A percentile compares a stretch with the other conserved stretches of the same genome.
These are phyloP conservation scores for Eufriesea mexicana DNA, from an alignment of 1,140 invertebrate species.

Conservation along the genomic window DNA sequence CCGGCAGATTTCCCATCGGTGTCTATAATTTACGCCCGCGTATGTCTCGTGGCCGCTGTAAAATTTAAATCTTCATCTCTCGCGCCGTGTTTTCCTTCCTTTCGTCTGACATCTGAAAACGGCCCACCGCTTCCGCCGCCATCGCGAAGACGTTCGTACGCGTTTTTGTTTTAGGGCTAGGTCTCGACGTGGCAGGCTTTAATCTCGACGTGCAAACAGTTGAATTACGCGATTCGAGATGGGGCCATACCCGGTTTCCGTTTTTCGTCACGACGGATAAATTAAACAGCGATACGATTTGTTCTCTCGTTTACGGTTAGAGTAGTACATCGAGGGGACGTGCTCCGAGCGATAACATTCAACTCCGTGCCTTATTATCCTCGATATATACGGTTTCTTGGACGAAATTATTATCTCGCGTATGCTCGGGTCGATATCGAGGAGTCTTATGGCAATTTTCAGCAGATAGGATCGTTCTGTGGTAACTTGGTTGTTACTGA, in stretches of 20 bases:
- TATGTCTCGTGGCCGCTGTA: background rate
- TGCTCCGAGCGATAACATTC: too few species aligned
- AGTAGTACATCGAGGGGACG: too few species aligned
- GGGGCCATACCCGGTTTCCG: too few species aligned
- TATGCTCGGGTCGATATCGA: too few species aligned
- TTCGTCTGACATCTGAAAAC: background rate
- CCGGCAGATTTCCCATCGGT: constrained; percentile 4
- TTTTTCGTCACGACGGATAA: background rate
- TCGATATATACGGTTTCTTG: too few species aligned
- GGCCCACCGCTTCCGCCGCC: background rate
- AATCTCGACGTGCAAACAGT: constrained; percentile 2
- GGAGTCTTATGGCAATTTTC: too few species aligned
- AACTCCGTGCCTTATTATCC: too few species aligned
- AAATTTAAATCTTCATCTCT: constrained; percentile 16
- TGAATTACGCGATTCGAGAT: background rate
- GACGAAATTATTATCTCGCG: too few species aligned
- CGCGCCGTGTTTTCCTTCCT: background rate
- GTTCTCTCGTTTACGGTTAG: background rate
- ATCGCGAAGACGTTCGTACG: background rate
- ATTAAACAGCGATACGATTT: background rate
- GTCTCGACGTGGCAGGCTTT: background rate
- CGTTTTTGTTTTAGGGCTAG: background rate
- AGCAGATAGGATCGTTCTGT: too few species aligned
- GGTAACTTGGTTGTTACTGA: too few species aligned
- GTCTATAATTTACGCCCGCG: background rate